These are phyloP conservation scores for Notoglanidium macrostoma DNA, from an alignment of 2,797 vertebrate genomes.

Conservation along the genomic window DNA sequence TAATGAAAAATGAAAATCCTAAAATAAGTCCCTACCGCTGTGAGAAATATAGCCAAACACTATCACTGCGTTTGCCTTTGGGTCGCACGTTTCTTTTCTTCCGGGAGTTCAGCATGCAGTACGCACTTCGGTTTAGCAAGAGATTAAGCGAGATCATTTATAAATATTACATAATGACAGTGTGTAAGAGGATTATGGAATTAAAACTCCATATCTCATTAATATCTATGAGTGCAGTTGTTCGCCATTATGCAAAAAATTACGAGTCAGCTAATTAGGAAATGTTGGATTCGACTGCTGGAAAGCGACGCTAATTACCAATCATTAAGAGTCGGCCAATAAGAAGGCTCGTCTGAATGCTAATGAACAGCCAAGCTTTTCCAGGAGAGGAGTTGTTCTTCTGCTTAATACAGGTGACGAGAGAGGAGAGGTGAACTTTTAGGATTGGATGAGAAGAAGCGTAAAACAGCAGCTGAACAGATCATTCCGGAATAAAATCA, in stretches of 20 bases:
- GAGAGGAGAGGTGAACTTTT: not conserved
- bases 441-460: not conserved
- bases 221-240: slow-evolving; percentile 67
- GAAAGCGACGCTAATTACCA: slow-evolving; percentile 58
- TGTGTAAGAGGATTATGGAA: slow-evolving; percentile 64
- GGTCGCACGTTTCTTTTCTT: slow-evolving; percentile 43
- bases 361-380: slow-evolving; percentile 18
- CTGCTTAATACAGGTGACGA: not conserved
- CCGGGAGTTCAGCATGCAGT: not conserved
- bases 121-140: slow-evolving; percentile 55
- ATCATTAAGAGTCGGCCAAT: slow-evolving; percentile 42
- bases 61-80: slow-evolving; percentile 58
- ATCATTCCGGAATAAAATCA: not conserved
- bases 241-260: slow-evolving; percentile 66
- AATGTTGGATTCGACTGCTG: slow-evolving; percentile 55
- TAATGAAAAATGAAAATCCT: slow-evolving; percentile 45
- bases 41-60: slow-evolving; percentile 28
- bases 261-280: slow-evolving; percentile 67
- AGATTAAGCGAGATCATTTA: slow-evolving; percentile 68
- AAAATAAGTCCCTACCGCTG: slow-evolving; percentile 55
- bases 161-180: slow-evolving; percentile 70
- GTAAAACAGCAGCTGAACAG: not conserved
- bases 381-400: not conserved
- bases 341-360: slow-evolving; percentile 30
- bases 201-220: slow-evolving; percentile 68